Evolutionary conservation across 2,888 invertebrate genomes (phyloP), one percentile per base, ranked within the genome.

Genomic region (Eulithis testata): DNA sequence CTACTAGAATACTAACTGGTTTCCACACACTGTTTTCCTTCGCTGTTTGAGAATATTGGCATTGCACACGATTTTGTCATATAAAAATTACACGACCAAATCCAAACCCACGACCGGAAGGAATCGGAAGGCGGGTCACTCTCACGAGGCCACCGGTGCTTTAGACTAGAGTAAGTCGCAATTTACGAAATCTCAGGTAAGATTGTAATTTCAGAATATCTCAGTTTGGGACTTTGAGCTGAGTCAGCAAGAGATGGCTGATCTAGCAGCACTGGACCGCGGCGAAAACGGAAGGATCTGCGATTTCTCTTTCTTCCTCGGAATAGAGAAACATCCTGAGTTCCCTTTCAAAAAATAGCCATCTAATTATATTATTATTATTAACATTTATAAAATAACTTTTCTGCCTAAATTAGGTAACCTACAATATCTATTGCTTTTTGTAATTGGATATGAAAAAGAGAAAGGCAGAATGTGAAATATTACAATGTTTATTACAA

Each of bases 171-270:
- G 21, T 21, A 21, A 2, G 21, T 21, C 21, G 6, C 4, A 5
- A 31, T 31, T 31, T 31, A 6, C 31, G 5, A 31, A 12, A 45
- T 12, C 12, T 45, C 9, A 12, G 45, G 12, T 5, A 12, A 45
- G 12, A 12, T 14, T 7, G 11, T 21, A 11, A 12, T 21, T 61
- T 14, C 84, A 93, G 87, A 98, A 98, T 81, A 94, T 97, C 52
- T 89, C 96, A 63, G 84, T 97, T 59, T 97, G 97, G 83, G 95
- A 96, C 85, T 97, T 97, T 82, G 85, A 94, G 73, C 84, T 98
- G 51, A 94, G 89, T 56, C 82, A 90, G 0, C 88, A 90, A 1
- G 97, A 97, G 79, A 94, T 96, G 88, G 75, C 86, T 0, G 89
- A 91, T 59, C 81, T 98, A 61, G 91, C 93, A 43, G 87, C 84